phyloP scores from a whole-genome alignment of 2,797 vertebrate genomes.

The Lagorchestes hirsutus region DNA sequence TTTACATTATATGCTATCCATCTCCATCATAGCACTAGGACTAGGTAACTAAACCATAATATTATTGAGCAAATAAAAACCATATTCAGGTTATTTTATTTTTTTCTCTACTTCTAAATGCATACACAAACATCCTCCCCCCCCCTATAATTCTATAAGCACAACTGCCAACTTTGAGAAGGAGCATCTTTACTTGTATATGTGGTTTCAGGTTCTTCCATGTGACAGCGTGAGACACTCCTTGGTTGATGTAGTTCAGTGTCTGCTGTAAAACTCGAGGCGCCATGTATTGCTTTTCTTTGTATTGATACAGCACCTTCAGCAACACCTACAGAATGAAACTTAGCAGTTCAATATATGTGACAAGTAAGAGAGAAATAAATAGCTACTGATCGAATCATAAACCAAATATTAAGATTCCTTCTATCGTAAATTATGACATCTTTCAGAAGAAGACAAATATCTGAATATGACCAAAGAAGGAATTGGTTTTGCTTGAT shows the following conservation, averaged over 20 bases:
- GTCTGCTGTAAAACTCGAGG: constrained; percentile 98
- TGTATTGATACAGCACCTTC: constrained; percentile 98
- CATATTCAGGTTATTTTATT: neutral
- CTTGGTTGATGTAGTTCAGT: constrained; percentile 99
- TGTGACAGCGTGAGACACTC: constrained; percentile 97
- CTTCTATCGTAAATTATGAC: neutral
- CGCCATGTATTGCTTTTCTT: constrained; percentile 98
- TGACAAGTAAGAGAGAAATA: neutral
- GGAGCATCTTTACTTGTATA: constrained; percentile 92
- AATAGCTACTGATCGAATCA: neutral
- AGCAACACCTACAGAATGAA: constrained; percentile 91
- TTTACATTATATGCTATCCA: neutral
- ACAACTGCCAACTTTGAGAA: constrained; percentile 40
- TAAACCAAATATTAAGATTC: neutral
- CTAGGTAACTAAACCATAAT: neutral
- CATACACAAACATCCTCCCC: constrained; percentile 2
- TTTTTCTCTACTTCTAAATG: neutral
- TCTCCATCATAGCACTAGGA: neutral
- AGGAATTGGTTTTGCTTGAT: neutral
- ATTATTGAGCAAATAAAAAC: neutral
- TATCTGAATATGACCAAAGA: neutral
- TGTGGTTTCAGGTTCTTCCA: constrained; percentile 99
- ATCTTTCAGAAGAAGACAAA: neutral
- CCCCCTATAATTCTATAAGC: neutral
- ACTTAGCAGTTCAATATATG: neutral